These are phyloP conservation scores for Glaucopsyche alexis DNA, from an alignment of 2,888 invertebrate species.

Conservation along the genomic window DNA sequence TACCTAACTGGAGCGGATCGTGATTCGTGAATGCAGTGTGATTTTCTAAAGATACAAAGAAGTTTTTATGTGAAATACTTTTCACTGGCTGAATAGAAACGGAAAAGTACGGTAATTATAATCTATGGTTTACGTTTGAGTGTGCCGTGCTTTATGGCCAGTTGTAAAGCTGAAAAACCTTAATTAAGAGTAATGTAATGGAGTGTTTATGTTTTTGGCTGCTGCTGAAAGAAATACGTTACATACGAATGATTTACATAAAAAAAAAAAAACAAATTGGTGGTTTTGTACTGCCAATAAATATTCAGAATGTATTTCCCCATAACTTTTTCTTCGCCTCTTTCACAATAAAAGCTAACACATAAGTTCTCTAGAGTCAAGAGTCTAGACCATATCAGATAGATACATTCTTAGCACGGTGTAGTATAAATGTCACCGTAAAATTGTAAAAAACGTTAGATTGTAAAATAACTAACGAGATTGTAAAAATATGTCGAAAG, in stretches of 20 bases:
- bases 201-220: neutral
- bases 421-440: no score
- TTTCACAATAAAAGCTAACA: neutral
- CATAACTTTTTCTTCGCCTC: neutral
- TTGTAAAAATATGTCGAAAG: no score
- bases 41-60: constrained; percentile 17
- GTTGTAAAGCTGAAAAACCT: constrained; percentile 12
- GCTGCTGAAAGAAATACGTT: neutral
- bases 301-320: neutral
- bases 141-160: neutral
- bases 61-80: constrained; percentile 3
- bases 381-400: neutral
- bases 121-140: neutral
- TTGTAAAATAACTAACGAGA: no score
- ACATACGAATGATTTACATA: neutral
- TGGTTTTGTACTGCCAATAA: neutral
- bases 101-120: constrained; percentile 15
- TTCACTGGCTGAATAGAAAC: neutral
- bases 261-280: neutral
- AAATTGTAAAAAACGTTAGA: no score
- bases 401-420: no score
- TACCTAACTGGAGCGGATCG: neutral
- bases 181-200: constrained; percentile 10
- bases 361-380: neutral
- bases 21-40: neutral